Evolutionary conservation across 2,888 invertebrate species (phyloP).

Genomic region (Cryptus armator): DNA sequence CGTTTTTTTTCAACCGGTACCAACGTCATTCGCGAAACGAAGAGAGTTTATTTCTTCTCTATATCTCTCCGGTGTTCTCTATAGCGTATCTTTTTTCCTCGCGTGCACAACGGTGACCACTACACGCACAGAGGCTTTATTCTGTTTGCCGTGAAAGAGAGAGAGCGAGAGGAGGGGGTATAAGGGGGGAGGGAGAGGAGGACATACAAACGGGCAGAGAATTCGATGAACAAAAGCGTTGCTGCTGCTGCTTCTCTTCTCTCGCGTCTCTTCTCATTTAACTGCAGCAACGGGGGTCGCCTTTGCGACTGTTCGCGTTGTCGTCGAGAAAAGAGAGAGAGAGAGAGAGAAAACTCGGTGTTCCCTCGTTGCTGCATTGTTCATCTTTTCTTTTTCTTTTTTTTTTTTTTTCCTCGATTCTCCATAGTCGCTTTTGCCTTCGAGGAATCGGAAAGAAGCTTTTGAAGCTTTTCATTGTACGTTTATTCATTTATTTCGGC

Average conservation of each 20-base stretch:
- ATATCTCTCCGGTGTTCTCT: not conserved
- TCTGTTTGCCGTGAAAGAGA: constrained; percentile 57
- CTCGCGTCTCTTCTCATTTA: constrained; percentile 67
- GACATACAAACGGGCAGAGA: constrained; percentile 58
- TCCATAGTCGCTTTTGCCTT: constrained; percentile 33
- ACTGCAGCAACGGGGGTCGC: constrained; percentile 46
- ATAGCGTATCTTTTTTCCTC: not conserved
- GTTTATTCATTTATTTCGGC: constrained; percentile 67
- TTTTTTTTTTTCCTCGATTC: constrained; percentile 5
- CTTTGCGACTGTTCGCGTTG: constrained; percentile 52
- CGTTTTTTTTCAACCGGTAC: constrained; percentile 6
- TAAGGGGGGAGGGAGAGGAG: constrained; percentile 3
- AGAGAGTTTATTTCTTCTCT: constrained; percentile 15
- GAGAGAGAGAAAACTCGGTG: constrained; percentile 43
- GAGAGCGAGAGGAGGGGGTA: constrained; percentile 62
- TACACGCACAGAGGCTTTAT: constrained; percentile 55
- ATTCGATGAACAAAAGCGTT: constrained; percentile 77
- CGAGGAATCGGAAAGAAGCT: constrained; percentile 51
- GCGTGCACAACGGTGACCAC: constrained; percentile 42
- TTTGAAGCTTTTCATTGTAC: constrained; percentile 54
- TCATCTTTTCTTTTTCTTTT: constrained; percentile 48
- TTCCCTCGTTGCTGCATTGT: constrained; percentile 65
- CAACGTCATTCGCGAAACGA: constrained; percentile 25
- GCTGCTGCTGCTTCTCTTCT: constrained; percentile 45
- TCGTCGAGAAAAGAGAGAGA: constrained; percentile 20